Base-by-base conservation (phyloP, 2,113 vertebrate genomes). In the Vidua macroura region DNA sequence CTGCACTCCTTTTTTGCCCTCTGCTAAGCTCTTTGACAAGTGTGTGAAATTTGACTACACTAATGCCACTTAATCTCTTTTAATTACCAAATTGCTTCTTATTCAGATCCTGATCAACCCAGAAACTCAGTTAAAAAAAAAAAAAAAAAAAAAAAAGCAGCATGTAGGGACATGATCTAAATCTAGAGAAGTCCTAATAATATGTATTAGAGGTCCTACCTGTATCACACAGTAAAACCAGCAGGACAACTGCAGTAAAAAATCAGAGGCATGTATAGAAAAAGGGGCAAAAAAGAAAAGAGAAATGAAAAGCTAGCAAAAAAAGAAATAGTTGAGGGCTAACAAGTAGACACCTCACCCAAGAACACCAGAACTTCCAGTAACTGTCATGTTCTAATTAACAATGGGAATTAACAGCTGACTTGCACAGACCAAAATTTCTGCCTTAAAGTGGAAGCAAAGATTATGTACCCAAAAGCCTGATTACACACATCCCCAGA, bases 161-260 rank as follows among this genome's bases (percentile, higher is more conserved):
- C 24, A 69, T 5, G 5, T 39, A 92, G 16, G 53, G 35, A 68
- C 41, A 73, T n/a, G 7, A 86, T 31, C 35, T 74, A 75, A 67
- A 76, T 49, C 22, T 85, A 73, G 5, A n/a, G 6, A 79, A 79
- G 15, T 56, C 75, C 70, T 79, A 55, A 13, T 44, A 58, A 14
- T 24, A 63, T 3, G 2, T 44, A 64, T 67, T 30, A 68, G 30
- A 87, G 33, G 21, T 88, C 85, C 91, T 85, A 86, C 75, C 79
- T 90, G 59, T 73, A 79, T 69, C 67, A 93, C 31, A 83, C 41
- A 85, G 46, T 83, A 94, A 76, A 60, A 93, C 16, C 90, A 94
- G 41, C 75, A 82, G 44, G 58, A 85, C 44, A 95, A 83, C 70
- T 79, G 74, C 49, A 85, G 58, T 72, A 85, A 87, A 87, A 70